Evolutionary conservation across 2,113 vertebrate species (phyloP), one percentile per base, ranked within the genome.

Genomic region (Otis tarda): DNA sequence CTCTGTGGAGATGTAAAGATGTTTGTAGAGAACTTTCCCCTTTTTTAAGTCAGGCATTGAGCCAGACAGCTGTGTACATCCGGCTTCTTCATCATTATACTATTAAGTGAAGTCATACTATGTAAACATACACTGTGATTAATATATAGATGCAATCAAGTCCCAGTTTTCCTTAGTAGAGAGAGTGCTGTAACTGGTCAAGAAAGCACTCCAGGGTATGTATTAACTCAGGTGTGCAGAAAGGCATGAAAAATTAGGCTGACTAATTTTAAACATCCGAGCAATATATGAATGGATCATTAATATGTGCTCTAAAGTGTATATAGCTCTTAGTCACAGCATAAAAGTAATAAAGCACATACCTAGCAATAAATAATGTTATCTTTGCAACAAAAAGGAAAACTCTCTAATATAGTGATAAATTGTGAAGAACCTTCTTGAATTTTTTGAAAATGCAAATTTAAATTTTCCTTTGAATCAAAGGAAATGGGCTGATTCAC

Each of bases 221-320:
- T 88, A 70, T 96, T 93, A 94, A 88, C 52, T 91, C 87, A 95
- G 93, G 94, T 96, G 93, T 92, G 63, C 60, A 88, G 82, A 93
- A 95, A 90, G 35, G 67, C 53, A 83, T 65, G 77, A 91, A 95
- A 53, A 39, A 27, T 91, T 85, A 94, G 68, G 14, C 70, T 95
- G 75, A 92, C 52, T 95, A 85, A 94, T 91, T 96, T 94, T 80
- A 90, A 94, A 90, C 23, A 63, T 64, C 82, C 78, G 37, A 94
- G 83, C 23, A 88, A 57, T 87, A 79, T 77, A 93, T 91, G 90
- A 96, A 92, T 81, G 75, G 50, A 41, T 77, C 25, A 35, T 88
- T 95, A 77, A 56, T 92, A 90, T 47, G 39, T 88, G 59, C 55
- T 47, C 43, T 80, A 65, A 56, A 81, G 52, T 83, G 11, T 50